A percentile compares a stretch with the other conserved stretches of the same genome.
phyloP scores from a whole-genome alignment of 2,888 invertebrate species.

The Diachrysia chrysitis region DNA sequence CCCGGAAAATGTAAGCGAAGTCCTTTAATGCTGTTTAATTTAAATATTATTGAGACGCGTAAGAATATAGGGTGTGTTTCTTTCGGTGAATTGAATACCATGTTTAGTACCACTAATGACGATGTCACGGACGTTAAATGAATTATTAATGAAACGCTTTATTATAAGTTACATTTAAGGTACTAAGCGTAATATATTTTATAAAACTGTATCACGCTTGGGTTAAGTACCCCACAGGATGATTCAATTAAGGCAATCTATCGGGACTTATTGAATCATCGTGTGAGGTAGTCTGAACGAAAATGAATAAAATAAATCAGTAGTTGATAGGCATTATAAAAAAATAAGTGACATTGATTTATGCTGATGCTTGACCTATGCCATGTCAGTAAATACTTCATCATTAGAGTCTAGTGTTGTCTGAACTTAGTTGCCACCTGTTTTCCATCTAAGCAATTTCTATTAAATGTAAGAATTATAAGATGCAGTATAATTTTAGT shows the following conservation, averaged over 20 bases:
- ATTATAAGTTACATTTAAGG: slow-evolving; percentile 54
- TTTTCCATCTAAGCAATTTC: neutral
- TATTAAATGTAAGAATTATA: no score
- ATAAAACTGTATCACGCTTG: slow-evolving; percentile 14
- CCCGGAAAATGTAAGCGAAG: slow-evolving; percentile 40
- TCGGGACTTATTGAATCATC: slow-evolving; percentile 43
- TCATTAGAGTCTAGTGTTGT: neutral
- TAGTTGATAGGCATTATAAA: slow-evolving; percentile 33
- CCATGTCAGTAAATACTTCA: slow-evolving; percentile 26
- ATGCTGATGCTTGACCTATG: slow-evolving; percentile 38
- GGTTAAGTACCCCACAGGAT: slow-evolving; percentile 31
- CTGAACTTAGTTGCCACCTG: neutral
- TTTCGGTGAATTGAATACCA: slow-evolving; percentile 68
- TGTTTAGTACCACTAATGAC: slow-evolving; percentile 64
- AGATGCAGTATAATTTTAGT: no score
- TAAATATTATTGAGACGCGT: slow-evolving; percentile 56
- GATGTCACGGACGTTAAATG: slow-evolving; percentile 71
- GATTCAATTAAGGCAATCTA: slow-evolving; percentile 30
- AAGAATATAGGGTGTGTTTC: slow-evolving; percentile 67
- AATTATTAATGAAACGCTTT: slow-evolving; percentile 69
- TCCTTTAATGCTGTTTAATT: slow-evolving; percentile 51
- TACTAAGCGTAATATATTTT: slow-evolving; percentile 22
- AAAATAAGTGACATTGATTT: slow-evolving; percentile 50
- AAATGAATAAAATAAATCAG: slow-evolving; percentile 36
- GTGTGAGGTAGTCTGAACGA: slow-evolving; percentile 43